Evolutionary conservation across 1,140 invertebrate genomes (phyloP).

Genomic region (Drosophila guanche): DNA sequence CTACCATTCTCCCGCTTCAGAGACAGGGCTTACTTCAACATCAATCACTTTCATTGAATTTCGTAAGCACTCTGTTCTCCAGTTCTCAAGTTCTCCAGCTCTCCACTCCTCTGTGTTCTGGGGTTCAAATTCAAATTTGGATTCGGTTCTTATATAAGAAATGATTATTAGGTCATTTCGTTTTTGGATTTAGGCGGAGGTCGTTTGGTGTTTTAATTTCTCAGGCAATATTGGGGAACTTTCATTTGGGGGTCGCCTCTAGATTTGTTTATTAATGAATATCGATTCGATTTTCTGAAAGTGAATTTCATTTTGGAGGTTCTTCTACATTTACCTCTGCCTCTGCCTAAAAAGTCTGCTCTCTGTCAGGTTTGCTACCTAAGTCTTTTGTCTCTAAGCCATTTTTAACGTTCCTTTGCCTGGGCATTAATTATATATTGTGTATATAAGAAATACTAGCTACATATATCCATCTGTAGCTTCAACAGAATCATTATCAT

Average conservation of each 20-base stretch:
- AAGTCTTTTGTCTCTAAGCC: conserved; percentile 63
- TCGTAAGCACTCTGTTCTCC: conserved; percentile 56
- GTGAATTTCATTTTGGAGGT: conserved; percentile 37
- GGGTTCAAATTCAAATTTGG: too few species aligned
- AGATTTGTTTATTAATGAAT: conserved; percentile 30
- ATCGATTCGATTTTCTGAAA: conserved; percentile 49
- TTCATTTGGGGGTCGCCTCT: conserved; percentile 22
- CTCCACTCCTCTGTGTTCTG: conserved; percentile 20
- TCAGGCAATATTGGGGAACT: conserved; percentile 34
- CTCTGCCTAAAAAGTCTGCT: conserved; percentile 5
- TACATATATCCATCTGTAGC: not conserved
- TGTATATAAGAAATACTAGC: conserved; percentile 32
- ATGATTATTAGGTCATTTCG: conserved; percentile 75
- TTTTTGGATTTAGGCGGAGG: conserved; percentile 43
- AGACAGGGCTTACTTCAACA: conserved; percentile 60
- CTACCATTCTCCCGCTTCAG: conserved; percentile 34
- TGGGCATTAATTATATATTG: conserved; percentile 50
- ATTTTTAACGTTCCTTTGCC: conserved; percentile 72
- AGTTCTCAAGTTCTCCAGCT: conserved; percentile 30
- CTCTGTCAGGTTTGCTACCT: conserved; percentile 35
- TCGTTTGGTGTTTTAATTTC: conserved; percentile 54
- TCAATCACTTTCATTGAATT: conserved; percentile 82
- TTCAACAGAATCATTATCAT: conserved; percentile 35
- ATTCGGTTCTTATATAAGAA: conserved; percentile 47
- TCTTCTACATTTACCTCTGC: not conserved